Evolutionary conservation across 2,113 vertebrate species (phyloP).

Genomic region (Phaethon lepturus): DNA sequence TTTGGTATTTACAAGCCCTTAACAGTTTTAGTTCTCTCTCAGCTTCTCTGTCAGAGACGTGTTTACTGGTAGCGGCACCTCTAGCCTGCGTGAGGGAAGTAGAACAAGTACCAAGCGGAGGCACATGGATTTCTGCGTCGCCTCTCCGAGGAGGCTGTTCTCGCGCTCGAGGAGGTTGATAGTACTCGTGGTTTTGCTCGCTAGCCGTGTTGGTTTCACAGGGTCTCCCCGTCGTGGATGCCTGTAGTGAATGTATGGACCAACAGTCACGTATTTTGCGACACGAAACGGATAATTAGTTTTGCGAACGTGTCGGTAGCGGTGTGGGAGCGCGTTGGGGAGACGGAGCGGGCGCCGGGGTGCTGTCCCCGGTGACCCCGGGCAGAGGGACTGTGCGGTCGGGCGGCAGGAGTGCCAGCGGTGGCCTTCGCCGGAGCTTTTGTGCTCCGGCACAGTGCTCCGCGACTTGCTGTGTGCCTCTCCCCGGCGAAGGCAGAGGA

Average conservation of each 20-base stretch:
- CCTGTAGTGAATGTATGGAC: not conserved
- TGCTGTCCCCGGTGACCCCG: fast-evolving
- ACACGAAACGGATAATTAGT: fast-evolving
- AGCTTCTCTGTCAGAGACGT: not conserved
- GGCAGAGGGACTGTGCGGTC: fast-evolving
- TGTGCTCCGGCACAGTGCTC: not conserved
- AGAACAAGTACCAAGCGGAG: not conserved
- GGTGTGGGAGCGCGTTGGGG: not conserved
- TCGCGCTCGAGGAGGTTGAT: not conserved
- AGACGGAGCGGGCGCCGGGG: fast-evolving
- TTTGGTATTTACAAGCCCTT: constrained; percentile 55
- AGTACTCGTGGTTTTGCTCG: fast-evolving
- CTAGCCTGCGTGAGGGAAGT: not conserved
- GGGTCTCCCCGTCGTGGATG: not conserved
- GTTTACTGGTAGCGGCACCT: constrained; percentile 6
- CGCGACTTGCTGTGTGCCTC: fast-evolving
- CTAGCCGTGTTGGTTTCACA: not conserved
- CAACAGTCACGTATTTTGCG: not conserved
- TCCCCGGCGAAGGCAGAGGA: not conserved
- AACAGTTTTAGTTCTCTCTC: constrained; percentile 41
- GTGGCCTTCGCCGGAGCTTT: not conserved
- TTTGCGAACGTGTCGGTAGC: not conserved
- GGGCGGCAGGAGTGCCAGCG: fast-evolving
- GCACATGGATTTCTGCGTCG: not conserved
- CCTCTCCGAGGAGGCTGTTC: not conserved